A percentile compares a stretch with the other conserved stretches of the same genome.
Conservation (phyloP, 1,140 invertebrate genomes). For the Tribolium madens region DNA sequence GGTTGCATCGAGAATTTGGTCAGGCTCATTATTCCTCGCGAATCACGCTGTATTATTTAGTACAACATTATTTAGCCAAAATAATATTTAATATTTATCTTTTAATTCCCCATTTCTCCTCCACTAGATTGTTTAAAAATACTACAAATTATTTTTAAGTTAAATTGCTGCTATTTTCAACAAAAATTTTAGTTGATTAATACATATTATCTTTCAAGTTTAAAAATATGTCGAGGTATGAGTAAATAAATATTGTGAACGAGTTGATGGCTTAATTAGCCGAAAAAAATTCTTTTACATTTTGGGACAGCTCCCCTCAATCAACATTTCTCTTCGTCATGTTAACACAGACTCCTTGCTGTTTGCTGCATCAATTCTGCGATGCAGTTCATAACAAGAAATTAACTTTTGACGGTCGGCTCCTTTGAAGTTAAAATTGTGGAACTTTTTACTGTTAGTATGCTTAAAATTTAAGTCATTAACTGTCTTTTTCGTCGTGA, state of each 20-base stretch:
- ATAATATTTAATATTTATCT: too few species aligned
- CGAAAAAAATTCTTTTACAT: background rate
- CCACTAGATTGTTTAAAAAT: too few species aligned
- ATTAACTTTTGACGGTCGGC: conserved; percentile 30
- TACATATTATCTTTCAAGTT: too few species aligned
- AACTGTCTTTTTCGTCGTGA: background rate
- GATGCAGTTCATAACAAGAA: conserved; percentile 23
- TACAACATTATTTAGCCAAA: too few species aligned
- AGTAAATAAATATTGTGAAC: background rate
- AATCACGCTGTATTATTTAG: too few species aligned
- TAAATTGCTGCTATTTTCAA: too few species aligned
- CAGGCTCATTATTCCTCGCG: too few species aligned
- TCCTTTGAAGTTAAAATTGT: conserved; percentile 13
- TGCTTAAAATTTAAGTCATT: conserved; percentile 24
- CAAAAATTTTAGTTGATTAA: too few species aligned
- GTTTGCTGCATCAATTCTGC: conserved; percentile 4
- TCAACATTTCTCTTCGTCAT: conserved; percentile 22
- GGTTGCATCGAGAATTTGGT: too few species aligned
- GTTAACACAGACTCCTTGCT: conserved; percentile 8
- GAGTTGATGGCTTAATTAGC: background rate
- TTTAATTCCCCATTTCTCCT: too few species aligned
- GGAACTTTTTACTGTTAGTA: background rate
- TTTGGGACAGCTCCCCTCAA: background rate
- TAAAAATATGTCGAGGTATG: too few species aligned
- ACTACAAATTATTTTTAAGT: too few species aligned